Base-by-base conservation (phyloP, 2,797 vertebrate species). In the Falco naumanni region DNA sequence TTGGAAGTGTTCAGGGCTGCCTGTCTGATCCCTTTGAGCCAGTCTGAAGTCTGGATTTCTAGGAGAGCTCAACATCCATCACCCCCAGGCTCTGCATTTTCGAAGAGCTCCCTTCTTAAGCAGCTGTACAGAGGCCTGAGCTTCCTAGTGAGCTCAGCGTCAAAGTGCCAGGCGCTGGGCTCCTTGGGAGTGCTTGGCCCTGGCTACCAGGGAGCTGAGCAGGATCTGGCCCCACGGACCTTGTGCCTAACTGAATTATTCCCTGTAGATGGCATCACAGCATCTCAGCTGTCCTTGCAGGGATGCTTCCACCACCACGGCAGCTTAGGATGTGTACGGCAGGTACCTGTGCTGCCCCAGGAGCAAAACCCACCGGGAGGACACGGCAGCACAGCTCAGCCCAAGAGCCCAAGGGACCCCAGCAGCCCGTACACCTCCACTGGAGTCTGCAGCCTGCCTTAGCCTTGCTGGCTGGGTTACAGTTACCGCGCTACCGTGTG, bases 211-310 rank as follows among this genome's bases (percentile, higher is more conserved):
- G 34, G 53, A 43, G 74, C 79, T 1, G 21, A 48, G 51, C 22
- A 84, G n/a, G 18, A 2, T 21, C 22, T 13, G 64, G 54, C 33
- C 51, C 87, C 5, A 2, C 3, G 64, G 59, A 16, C 78, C 54
- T 50, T 13, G 51, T 48, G 82, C 93, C 28, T 85, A 60, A 78
- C 82, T 34, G 79, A 8, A 4, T 19, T 5, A 18, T 69, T n/a
- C 89, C 94, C 91, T 94, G 87, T 47, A 93, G 93, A 9, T 90
- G 94, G 88, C 96, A 95, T 77, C 87, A 4, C 91, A 83, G 61
- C 91, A 57, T 90, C 74, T 94, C 60, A 0, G 25, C 90, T 87
- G 43, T 48, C 56, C 37, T 48, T 17, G 48, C 69, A 4, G 69
- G 45, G 85, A n/a, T 5, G 33, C 20, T 60, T 34, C 76, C 7